Percentiles rank a stretch among this genome's conserved stretches.
phyloP scores from a whole-genome alignment of 2,113 vertebrate genomes.

The Eublepharis macularius region DNA sequence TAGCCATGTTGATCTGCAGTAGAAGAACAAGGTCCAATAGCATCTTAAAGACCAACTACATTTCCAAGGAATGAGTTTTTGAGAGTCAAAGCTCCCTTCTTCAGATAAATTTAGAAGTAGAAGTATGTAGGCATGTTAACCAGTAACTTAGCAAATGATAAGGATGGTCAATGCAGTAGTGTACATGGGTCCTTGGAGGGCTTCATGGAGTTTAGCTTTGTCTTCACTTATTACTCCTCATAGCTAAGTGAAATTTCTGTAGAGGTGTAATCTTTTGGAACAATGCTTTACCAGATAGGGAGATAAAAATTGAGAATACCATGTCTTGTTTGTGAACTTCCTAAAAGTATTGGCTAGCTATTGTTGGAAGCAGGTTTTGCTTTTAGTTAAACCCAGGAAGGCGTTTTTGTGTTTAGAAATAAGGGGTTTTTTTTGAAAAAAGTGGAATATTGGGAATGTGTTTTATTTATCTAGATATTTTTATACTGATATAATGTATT shows the following conservation, averaged over 20 bases:
- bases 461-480: not conserved
- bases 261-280: not conserved
- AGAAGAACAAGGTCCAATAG: no score
- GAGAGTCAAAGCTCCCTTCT: no score
- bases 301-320: not conserved
- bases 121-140: no score
- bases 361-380: not conserved
- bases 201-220: not conserved
- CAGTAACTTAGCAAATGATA: no score
- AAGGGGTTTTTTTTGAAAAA: no score
- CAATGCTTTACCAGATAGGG: not conserved
- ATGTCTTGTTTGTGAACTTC: not conserved
- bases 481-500: not conserved
- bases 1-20: no score
- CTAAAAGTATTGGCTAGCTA: not conserved
- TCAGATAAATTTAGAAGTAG: no score
- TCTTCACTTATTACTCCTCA: not conserved
- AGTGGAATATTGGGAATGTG: not conserved
- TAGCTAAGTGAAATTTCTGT: not conserved
- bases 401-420: not conserved
- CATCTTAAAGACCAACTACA: no score
- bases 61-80: no score
- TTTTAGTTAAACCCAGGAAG: not conserved
- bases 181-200: no score
- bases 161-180: not conserved